Conservation (phyloP, 2,113 vertebrate genomes). For the Syrmaticus mikado region DNA sequence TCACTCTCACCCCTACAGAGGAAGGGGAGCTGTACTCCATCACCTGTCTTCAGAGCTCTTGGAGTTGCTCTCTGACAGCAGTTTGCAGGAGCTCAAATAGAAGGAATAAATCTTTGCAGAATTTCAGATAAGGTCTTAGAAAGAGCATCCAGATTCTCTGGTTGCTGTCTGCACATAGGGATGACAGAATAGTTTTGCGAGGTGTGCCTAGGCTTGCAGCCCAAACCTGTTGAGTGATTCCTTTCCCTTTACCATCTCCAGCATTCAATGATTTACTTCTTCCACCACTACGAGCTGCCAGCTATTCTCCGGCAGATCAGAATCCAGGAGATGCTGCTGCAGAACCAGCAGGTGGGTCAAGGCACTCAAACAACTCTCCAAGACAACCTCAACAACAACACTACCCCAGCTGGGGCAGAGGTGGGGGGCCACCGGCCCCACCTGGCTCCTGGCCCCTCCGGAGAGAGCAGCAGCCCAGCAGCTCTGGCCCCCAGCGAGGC, state of each 20-base stretch:
- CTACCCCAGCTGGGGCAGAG: neutral
- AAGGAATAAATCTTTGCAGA: neutral
- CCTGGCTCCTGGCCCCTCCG: neutral
- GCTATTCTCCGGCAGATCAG: constrained; percentile 97
- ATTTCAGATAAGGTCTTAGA: neutral
- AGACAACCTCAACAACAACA: constrained; percentile 97
- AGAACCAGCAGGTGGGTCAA: constrained; percentile 91
- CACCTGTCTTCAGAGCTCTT: neutral
- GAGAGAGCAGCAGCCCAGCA: neutral
- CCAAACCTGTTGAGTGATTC: accelerated
- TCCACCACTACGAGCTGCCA: constrained; percentile 97
- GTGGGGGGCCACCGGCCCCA: neutral
- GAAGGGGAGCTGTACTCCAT: neutral
- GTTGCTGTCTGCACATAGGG: accelerated
- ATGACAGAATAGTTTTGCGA: neutral
- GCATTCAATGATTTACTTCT: constrained; percentile 99
- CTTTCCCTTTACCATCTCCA: constrained; percentile 37
- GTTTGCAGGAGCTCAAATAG: neutral
- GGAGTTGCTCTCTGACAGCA: neutral
- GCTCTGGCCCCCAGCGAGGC: constrained; percentile 5
- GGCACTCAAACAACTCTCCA: constrained; percentile 89
- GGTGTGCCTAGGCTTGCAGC: accelerated
- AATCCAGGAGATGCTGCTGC: constrained; percentile 96
- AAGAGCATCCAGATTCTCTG: neutral
- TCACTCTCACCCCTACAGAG: neutral